A percentile compares a stretch with the other conserved stretches of the same genome.
Evolutionary conservation across 1,140 invertebrate genomes (phyloP).

Genomic region (Drosophila sechellia): DNA sequence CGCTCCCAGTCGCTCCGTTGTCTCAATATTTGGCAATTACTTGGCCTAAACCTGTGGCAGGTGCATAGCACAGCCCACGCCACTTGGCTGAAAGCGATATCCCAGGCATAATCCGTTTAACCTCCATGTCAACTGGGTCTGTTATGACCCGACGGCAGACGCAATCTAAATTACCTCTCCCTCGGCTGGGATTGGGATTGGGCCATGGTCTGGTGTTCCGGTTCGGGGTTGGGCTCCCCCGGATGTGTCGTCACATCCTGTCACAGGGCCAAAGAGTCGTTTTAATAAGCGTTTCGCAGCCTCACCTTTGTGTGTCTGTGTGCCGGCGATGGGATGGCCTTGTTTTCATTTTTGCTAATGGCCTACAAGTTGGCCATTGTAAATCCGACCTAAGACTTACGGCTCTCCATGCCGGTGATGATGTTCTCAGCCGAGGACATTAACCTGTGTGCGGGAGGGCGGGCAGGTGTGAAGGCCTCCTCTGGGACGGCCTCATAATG

Average conservation of each 20-base stretch:
- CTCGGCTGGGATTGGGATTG: constrained; percentile 25
- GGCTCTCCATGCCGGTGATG: constrained; percentile 50
- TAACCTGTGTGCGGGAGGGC: constrained; percentile 20
- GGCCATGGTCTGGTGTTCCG: constrained; percentile 13
- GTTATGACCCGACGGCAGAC: constrained; percentile 38
- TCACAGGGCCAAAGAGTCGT: constrained; percentile 64
- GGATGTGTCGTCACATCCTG: constrained; percentile 73
- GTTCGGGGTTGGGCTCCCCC: constrained; percentile 38
- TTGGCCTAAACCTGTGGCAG: constrained; percentile 45
- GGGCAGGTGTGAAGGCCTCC: background rate
- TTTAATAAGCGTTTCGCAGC: constrained; percentile 76
- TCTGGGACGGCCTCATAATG: constrained; percentile 13
- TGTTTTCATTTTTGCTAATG: constrained; percentile 77
- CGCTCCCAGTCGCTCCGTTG: constrained; percentile 26
- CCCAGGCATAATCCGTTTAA: constrained; percentile 75
- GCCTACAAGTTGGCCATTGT: constrained; percentile 77
- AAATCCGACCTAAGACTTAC: constrained; percentile 66
- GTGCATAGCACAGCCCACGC: constrained; percentile 33
- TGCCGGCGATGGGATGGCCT: constrained; percentile 37
- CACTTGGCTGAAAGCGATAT: constrained; percentile 75
- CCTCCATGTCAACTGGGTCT: constrained; percentile 71
- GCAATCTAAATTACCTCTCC: constrained; percentile 71
- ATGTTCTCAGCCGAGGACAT: constrained; percentile 58
- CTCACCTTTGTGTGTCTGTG: constrained; percentile 32
- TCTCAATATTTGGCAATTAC: constrained; percentile 81